Evolutionary conservation across 2,888 invertebrate genomes (phyloP), one percentile per base, ranked within the genome.

Genomic region (Ptycholaimellus sp.): DNA sequence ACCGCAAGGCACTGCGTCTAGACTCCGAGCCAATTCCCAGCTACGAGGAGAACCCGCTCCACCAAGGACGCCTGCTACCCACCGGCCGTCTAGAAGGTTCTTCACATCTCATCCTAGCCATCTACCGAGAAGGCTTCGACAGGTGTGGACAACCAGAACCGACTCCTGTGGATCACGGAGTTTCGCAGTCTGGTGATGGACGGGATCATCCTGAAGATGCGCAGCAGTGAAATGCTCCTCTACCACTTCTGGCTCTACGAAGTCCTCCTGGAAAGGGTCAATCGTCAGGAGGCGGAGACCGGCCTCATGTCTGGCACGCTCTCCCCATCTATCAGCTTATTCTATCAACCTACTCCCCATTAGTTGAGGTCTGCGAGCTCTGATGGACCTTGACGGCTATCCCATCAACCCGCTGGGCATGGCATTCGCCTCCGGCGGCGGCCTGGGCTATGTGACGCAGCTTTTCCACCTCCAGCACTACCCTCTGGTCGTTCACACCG

Each of bases 401-500:
- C 51, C 51, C 28, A 52, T 56, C 35, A 53, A 52, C 40, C 56
- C 56, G 17, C 53, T 53, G 42, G 50, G 53, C 2, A 51, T 54
- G 53, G 42, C 55, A 7, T 54, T 56, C 38, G 51, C 55, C 7
- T 45, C 44, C 33, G 49, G 47, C 38, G 56, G 56, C 33, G 49
- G 51, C 1, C 41, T 56, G 18, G 50, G 50, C 20, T 56, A 56
- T 42, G 54, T 54, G 38, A 48, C 52, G 9, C 50, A 55, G 27
- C 42, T 56, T 7, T 50, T 56, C 42, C 56, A 56, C 36, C 56
- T 52, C 39, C 54, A 56, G 31, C 53, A 56, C 43, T 56, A 53
- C 34, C 56, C 56, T 2, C 53, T 56, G 36, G 42, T 54, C 35
- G 53, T 53, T 23, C 44, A 45, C 19, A 54, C 54, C 11, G 47